Evolutionary conservation across 2,113 vertebrate species (phyloP), one percentile per base, ranked within the genome.

Genomic region (Calidris pugnax): DNA sequence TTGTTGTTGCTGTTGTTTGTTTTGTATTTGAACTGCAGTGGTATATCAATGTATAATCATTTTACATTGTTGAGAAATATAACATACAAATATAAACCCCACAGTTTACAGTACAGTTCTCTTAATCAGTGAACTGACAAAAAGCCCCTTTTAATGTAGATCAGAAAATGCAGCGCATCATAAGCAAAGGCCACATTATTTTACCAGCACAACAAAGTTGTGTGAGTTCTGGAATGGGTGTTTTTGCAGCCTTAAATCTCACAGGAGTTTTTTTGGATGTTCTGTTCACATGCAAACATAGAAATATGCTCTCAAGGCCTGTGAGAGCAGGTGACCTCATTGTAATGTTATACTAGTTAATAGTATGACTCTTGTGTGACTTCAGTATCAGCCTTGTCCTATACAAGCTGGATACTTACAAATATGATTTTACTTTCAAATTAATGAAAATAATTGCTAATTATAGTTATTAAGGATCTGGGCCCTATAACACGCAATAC

Each of bases 401-500:
- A 59, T 66, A 45, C 8, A 47, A 77, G 28, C 5, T 56, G 28
- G 27, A 53, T 90, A 67, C 59, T 91, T 89, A 72, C 75, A 90
- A 94, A 84, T 81, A 92, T 12, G 6, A 68, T 89, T 88, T 86
- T 86, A 88, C 17, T 84, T 90, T 50, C 79, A 81, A 67, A 95
- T 81, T 86, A 86, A 92, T 89, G 45, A 56, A 90, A 87, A 81
- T 0, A 86, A 41, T 72, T 72, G 33, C 5, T 89, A 84, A 72
- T 81, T 87, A 81, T 18, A 48, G 17, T 82, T 95, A 71, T 72
- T 92, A 89, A 90, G 24, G 48, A 37, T 63, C 13, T 60, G 10
- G 72, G 20, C 45, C 78, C 50, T 69, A 15, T 41, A 88, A 69
- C 2, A 2, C 57, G 5, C 19, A 77, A 64, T 18, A 14, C 28